Conservation (phyloP, 2,797 vertebrate species). For the Chaetophractus vellerosus region DNA sequence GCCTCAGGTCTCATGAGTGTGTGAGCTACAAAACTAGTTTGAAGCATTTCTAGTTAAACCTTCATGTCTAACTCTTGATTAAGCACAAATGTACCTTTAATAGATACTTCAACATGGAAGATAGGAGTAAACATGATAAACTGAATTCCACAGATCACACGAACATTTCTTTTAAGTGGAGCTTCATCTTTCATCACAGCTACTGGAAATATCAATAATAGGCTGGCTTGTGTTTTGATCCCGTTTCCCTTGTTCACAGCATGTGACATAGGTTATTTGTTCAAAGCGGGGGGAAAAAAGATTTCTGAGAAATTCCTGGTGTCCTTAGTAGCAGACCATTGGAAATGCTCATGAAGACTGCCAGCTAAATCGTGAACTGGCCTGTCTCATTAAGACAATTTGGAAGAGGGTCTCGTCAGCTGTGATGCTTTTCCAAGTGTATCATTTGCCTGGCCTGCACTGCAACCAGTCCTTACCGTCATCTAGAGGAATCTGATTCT, state of each 20-base stretch:
- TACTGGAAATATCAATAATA: not conserved
- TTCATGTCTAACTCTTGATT: conserved; percentile 30
- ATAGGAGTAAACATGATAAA: not conserved
- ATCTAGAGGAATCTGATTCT: not conserved
- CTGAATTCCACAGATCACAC: not conserved
- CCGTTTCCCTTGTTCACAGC: not conserved
- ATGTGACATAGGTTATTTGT: not conserved
- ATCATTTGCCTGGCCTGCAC: not conserved
- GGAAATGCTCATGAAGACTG: not conserved
- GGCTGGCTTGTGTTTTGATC: not conserved
- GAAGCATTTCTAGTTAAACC: conserved; percentile 2
- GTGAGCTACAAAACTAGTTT: conserved; percentile 49
- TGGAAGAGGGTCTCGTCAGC: not conserved
- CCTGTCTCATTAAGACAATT: not conserved
- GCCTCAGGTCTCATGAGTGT: not conserved
- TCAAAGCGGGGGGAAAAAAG: not conserved
- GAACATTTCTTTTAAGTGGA: not conserved
- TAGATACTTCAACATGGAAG: not conserved
- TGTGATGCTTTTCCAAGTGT: not conserved
- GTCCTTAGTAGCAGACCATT: not conserved
- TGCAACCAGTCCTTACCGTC: not conserved
- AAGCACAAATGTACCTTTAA: not conserved
- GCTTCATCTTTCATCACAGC: not conserved
- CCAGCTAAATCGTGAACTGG: not conserved
- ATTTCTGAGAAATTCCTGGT: not conserved